Percentiles rank a stretch among this genome's conserved stretches.
Evolutionary conservation across 2,113 vertebrate species (phyloP).

Genomic region (Apodemus sylvaticus): DNA sequence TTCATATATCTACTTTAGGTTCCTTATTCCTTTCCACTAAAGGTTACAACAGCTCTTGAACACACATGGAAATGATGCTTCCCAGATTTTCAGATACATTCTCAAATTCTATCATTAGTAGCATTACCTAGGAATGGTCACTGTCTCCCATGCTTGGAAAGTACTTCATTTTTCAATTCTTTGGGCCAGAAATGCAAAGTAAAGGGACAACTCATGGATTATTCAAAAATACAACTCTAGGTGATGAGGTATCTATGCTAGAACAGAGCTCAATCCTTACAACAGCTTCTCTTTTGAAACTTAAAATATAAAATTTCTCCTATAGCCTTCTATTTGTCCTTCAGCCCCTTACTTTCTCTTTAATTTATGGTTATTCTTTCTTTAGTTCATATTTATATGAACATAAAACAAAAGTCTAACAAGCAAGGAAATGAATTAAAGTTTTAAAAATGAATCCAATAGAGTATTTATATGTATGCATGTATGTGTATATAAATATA

Average conservation of each 20-base stretch:
- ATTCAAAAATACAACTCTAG: neutral
- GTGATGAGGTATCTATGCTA: neutral
- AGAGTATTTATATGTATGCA: neutral
- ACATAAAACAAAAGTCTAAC: neutral
- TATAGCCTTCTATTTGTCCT: neutral
- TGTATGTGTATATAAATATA: neutral
- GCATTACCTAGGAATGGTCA: accelerated
- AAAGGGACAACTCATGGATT: neutral
- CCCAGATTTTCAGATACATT: neutral
- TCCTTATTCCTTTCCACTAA: neutral
- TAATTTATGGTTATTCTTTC: too few relatives aligned
- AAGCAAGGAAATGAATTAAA: neutral
- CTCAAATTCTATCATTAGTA: neutral
- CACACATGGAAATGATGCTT: neutral
- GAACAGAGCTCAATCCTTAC: neutral
- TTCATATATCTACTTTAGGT: neutral
- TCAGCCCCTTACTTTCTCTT: neutral
- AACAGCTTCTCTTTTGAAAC: neutral
- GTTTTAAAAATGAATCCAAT: neutral
- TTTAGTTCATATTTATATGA: neutral
- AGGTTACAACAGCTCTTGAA: neutral
- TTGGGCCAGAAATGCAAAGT: neutral
- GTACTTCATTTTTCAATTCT: neutral
- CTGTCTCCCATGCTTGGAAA: neutral
- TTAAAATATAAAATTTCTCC: neutral